These are phyloP conservation scores for Phenganax stokvisi DNA, from an alignment of 92 coral and sea anemone genomes.

Conservation along the genomic window DNA sequence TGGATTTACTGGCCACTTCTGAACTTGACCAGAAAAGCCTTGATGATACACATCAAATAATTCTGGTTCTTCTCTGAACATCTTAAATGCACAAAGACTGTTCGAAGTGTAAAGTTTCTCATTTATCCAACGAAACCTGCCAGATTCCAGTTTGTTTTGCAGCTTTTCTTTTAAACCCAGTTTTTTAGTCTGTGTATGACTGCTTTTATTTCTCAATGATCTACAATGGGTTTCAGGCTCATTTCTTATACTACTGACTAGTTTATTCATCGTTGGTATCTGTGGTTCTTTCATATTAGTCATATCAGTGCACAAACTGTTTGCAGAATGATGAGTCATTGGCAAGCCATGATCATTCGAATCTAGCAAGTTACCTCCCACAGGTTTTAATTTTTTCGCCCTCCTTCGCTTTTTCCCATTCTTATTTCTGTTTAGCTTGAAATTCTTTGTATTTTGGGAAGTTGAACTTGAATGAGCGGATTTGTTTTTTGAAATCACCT, in stretches of 20 bases:
- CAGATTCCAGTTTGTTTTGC: constrained; percentile 74
- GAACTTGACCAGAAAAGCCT: constrained; percentile 82
- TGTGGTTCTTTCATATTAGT: background rate
- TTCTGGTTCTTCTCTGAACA: constrained; percentile 64
- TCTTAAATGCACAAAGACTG: constrained; percentile 60
- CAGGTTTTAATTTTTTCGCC: background rate
- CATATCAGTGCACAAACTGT: background rate
- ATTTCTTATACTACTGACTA: background rate
- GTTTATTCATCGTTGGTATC: background rate
- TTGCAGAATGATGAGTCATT: no score
- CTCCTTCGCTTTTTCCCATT: constrained; percentile 36
- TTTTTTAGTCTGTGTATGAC: constrained; percentile 18
- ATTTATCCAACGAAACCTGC: constrained; percentile 92
- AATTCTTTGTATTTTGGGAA: constrained; percentile 1
- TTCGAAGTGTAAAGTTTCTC: constrained; percentile 79
- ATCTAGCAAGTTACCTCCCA: background rate
- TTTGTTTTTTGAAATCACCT: background rate
- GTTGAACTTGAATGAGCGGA: background rate
- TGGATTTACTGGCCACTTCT: constrained; percentile 95
- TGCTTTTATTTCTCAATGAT: background rate
- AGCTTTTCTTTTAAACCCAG: constrained; percentile 63
- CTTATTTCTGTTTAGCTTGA: constrained; percentile 10
- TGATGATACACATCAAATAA: constrained; percentile 84
- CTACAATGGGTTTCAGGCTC: background rate
- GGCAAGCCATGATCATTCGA: background rate